Evolutionary conservation across 2,113 vertebrate genomes (phyloP).

Genomic region (Labrus mixtus): DNA sequence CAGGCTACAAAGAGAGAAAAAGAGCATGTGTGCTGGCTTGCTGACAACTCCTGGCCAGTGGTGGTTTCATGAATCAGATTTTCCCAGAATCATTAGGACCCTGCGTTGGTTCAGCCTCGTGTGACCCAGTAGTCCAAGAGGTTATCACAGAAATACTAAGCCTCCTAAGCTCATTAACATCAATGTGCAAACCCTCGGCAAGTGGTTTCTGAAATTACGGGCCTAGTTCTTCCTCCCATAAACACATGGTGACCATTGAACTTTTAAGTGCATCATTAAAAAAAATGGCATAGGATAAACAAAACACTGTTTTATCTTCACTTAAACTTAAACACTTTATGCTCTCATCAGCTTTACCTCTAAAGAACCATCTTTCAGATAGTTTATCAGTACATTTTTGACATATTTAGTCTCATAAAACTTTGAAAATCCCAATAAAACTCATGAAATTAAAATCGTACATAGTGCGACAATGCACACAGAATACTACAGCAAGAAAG

Average conservation of each 20-base stretch:
- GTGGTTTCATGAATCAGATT: constrained; percentile 45
- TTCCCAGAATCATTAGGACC: constrained; percentile 58
- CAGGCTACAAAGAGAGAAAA: constrained; percentile 24
- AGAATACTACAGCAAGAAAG: not conserved
- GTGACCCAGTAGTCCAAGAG: constrained; percentile 14
- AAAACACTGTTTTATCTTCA: constrained; percentile 3
- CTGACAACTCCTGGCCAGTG: not conserved
- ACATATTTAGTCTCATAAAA: not conserved
- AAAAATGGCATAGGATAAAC: not conserved
- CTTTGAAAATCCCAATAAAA: not conserved
- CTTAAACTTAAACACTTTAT: constrained; percentile 20
- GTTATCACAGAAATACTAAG: constrained; percentile 41
- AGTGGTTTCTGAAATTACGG: not conserved
- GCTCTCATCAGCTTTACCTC: not conserved
- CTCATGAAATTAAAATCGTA: not conserved
- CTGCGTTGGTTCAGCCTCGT: constrained; percentile 28
- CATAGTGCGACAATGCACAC: not conserved
- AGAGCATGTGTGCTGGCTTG: constrained; percentile 43
- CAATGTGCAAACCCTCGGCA: constrained; percentile 16
- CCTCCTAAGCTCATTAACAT: constrained; percentile 62
- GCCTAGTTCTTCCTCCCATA: not conserved
- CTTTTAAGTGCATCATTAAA: not conserved
- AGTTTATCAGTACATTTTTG: not conserved
- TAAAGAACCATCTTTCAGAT: not conserved
- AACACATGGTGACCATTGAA: not conserved